Conservation (phyloP, 2,888 invertebrate genomes). For the Proisotoma minuta region DNA sequence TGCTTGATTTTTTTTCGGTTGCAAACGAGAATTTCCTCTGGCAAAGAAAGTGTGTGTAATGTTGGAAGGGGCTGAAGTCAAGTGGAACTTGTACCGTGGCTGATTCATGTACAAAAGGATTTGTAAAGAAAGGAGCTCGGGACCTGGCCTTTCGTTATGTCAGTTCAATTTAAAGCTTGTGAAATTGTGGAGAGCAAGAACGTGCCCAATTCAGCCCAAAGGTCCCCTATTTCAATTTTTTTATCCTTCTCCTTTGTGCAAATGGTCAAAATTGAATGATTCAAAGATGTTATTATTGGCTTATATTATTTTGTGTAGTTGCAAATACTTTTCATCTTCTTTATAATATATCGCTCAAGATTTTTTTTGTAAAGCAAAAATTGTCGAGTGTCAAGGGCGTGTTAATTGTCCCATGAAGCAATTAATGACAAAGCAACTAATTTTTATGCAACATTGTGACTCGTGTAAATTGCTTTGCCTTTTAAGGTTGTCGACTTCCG, state of each 20-base stretch:
- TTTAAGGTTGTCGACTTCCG: not conserved
- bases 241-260: too few relatives aligned
- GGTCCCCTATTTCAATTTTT: conserved; percentile 2
- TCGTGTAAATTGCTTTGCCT: not conserved
- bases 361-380: too few relatives aligned
- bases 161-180: not conserved
- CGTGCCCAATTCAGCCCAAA: not conserved
- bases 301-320: too few relatives aligned
- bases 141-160: conserved; percentile 4
- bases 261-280: too few relatives aligned
- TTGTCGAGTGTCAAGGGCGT: not conserved
- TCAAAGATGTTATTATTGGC: too few relatives aligned
- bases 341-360: too few relatives aligned
- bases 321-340: too few relatives aligned
- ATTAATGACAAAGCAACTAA: too few relatives aligned
- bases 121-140: not conserved
- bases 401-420: not conserved
- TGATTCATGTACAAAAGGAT: not conserved
- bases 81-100: not conserved
- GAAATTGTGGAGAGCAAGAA: not conserved
- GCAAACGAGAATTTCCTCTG: too few relatives aligned
- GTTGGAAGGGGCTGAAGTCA: not conserved
- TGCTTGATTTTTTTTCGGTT: too few relatives aligned
- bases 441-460: too few relatives aligned
- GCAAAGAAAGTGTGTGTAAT: too few relatives aligned